A percentile compares a stretch with the other conserved stretches of the same genome.
phyloP scores from a whole-genome alignment of 1,140 invertebrate genomes.

The Steinernema khuongi region DNA sequence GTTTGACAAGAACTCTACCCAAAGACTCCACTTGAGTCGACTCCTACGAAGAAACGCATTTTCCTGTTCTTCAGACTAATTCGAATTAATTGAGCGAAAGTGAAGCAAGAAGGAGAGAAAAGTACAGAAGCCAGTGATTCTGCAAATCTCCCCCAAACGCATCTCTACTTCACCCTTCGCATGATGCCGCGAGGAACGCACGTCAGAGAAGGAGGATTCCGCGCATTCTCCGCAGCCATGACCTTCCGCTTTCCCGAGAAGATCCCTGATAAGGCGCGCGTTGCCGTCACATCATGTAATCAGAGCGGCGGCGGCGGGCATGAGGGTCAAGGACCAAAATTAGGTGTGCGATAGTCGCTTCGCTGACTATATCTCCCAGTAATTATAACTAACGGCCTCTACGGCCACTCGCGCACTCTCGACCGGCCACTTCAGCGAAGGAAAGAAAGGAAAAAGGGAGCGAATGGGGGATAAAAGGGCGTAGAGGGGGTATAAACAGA shows the following conservation, averaged over 20 bases:
- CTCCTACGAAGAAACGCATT: no score
- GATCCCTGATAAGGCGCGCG: neutral
- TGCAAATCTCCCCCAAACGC: no score
- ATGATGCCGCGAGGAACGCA: neutral
- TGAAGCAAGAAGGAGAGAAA: no score
- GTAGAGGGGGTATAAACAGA: no score
- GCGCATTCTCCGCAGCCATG: slow-evolving; percentile 4
- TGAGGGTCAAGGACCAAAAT: slow-evolving; percentile 15
- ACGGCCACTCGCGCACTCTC: neutral
- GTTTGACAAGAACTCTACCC: no score
- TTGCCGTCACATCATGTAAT: slow-evolving; percentile 10
- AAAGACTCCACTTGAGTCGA: no score
- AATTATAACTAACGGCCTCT: slow-evolving; percentile 3
- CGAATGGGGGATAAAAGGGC: neutral
- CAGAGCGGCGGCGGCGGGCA: slow-evolving; percentile 1
- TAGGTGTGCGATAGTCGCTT: slow-evolving; percentile 12
- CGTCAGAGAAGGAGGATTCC: neutral
- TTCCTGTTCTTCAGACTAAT: no score
- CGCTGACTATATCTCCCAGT: slow-evolving; percentile 13
- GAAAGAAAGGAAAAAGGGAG: neutral
- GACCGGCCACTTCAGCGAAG: neutral
- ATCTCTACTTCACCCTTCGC: no score
- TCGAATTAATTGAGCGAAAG: no score
- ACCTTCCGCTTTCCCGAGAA: neutral
- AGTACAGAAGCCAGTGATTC: no score